Evolutionary conservation across 2,113 vertebrate genomes (phyloP).

Genomic region (Phoxinus phoxinus): DNA sequence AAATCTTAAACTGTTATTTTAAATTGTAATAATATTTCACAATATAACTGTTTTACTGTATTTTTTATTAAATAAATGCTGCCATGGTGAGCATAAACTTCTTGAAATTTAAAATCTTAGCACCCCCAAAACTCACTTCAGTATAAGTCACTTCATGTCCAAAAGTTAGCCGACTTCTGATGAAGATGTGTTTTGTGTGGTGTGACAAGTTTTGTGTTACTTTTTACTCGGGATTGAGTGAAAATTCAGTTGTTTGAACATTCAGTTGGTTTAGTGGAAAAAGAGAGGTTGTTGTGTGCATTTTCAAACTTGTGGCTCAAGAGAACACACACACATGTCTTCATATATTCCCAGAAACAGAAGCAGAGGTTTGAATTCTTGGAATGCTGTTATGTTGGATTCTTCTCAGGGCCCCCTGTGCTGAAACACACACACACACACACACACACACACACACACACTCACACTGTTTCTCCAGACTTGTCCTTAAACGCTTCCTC

Average conservation of each 20-base stretch:
- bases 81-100: background rate
- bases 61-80: background rate
- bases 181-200: background rate
- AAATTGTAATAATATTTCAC: background rate
- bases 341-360: constrained; percentile 11
- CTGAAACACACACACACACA: background rate
- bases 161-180: background rate
- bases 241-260: background rate
- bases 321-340: background rate
- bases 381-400: constrained; percentile 20
- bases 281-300: background rate
- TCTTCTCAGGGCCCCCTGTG: constrained; percentile 26
- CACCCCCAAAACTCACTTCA: background rate
- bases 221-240: background rate
- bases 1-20: too few species aligned
- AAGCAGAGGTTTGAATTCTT: constrained; percentile 33
- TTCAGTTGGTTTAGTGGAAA: background rate
- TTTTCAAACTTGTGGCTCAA: background rate
- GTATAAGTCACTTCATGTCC: background rate
- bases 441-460: background rate
- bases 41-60: background rate
- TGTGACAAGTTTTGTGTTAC: background rate
- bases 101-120: background rate
- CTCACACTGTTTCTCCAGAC: background rate
- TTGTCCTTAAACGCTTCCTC: constrained; percentile 15